Conservation (phyloP, 2,113 vertebrate genomes). For the Macrotus californicus region DNA sequence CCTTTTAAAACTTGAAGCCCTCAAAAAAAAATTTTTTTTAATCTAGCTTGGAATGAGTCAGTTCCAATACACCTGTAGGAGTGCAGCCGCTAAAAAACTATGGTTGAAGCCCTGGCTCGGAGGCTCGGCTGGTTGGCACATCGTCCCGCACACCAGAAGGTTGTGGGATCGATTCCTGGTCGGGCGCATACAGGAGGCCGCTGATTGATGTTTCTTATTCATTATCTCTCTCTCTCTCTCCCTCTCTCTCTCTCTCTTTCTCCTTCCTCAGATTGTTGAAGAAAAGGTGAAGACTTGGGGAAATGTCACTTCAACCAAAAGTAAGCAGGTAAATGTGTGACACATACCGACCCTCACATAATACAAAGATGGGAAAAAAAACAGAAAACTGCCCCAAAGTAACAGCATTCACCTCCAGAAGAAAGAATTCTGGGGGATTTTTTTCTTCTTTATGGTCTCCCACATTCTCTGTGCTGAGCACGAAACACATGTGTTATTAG, state of each 20-base stretch:
- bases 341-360: background rate
- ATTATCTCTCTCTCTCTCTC: no score
- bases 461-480: background rate
- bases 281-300: background rate
- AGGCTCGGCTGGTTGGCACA: no score
- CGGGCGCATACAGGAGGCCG: no score
- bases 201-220: no score
- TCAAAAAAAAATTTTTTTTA: background rate
- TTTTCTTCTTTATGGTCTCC: background rate
- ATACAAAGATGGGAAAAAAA: background rate
- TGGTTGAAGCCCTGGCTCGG: no score
- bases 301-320: background rate
- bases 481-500: background rate
- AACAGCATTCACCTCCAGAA: rapidly evolving
- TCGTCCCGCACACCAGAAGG: no score
- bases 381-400: no score
- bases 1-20: background rate
- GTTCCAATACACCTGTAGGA: background rate
- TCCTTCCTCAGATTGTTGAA: no score
- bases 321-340: background rate
- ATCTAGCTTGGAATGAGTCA: background rate
- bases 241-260: no score
- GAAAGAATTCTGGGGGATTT: rapidly evolving
- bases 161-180: no score
- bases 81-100: background rate